These are phyloP conservation scores for Eurystomus glaucurus DNA, from an alignment of 2,797 vertebrate species.

Conservation along the genomic window DNA sequence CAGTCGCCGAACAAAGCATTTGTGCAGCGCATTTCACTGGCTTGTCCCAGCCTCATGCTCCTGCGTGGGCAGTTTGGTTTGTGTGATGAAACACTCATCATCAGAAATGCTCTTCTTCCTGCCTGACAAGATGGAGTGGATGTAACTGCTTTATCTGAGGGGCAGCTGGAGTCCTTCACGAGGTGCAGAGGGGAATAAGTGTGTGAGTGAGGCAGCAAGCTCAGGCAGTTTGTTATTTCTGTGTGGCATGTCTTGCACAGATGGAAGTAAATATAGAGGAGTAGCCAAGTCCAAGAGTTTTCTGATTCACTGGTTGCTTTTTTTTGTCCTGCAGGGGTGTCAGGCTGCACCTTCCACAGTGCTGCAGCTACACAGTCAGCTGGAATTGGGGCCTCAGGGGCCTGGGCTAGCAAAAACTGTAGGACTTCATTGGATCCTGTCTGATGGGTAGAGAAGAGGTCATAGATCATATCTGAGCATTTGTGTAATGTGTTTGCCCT, in stretches of 20 bases:
- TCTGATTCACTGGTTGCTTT: background rate
- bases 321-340: background rate
- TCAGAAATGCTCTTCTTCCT: background rate
- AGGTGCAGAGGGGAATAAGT: fast-evolving
- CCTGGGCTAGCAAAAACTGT: background rate
- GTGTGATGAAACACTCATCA: background rate
- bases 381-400: background rate
- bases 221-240: background rate
- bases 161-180: background rate
- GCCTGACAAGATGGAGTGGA: background rate
- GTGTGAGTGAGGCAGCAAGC: background rate
- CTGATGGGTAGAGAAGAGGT: background rate
- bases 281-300: background rate
- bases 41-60: background rate
- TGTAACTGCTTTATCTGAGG: background rate
- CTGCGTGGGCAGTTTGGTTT: background rate
- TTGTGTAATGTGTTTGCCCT: background rate
- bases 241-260: background rate
- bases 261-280: background rate
- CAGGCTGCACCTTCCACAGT: background rate
- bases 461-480: fast-evolving
- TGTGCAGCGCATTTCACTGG: background rate
- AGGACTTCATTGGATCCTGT: background rate
- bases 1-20: fast-evolving
- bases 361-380: background rate